Evolutionary conservation across 2,797 vertebrate species (phyloP).

Genomic region (Trachops cirrhosus): DNA sequence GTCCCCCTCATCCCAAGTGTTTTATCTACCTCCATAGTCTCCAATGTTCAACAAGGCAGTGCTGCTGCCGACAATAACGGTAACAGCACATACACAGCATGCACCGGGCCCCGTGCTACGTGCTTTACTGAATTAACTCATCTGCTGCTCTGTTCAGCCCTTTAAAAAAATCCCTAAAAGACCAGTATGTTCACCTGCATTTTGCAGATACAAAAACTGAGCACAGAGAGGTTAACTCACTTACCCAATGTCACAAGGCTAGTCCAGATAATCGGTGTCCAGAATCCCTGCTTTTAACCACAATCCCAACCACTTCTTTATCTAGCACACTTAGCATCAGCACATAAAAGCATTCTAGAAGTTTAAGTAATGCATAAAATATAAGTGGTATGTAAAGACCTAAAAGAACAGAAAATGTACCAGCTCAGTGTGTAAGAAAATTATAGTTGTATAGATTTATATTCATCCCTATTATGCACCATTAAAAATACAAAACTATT

Average conservation of each 20-base stretch:
- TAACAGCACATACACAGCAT: too few relatives aligned
- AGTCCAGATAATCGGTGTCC: neutral
- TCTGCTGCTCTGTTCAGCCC: accelerated
- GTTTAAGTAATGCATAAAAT: neutral
- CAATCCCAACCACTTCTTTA: too few relatives aligned
- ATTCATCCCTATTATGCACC: neutral
- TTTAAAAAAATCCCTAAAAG: neutral
- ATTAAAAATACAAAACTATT: neutral
- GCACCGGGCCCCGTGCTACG: neutral
- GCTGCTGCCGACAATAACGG: neutral
- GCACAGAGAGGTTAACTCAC: neutral
- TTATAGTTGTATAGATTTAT: neutral
- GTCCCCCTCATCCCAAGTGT: neutral
- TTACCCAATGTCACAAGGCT: neutral
- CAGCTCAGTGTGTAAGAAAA: neutral
- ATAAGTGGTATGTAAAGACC: neutral
- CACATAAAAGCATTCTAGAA: neutral
- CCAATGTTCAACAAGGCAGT: neutral
- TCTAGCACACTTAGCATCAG: neutral
- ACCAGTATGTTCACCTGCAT: neutral
- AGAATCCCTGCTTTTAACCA: neutral
- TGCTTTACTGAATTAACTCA: neutral
- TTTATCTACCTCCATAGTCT: neutral
- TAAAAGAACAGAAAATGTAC: neutral
- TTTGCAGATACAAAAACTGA: neutral